Conservation (phyloP, 2,888 invertebrate species). For the Lottia scabra region DNA sequence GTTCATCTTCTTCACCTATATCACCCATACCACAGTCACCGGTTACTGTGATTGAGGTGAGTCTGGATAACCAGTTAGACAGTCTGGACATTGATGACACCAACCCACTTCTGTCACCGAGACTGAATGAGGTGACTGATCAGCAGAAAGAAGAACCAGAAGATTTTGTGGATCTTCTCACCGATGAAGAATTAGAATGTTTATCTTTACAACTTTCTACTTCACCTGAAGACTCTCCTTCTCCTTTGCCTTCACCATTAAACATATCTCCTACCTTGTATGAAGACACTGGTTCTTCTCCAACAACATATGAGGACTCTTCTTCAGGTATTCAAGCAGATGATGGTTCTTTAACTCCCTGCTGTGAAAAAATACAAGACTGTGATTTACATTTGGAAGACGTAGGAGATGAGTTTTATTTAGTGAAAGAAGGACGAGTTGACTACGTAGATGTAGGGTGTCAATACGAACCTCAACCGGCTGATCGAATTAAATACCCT, state of each 20-base stretch:
- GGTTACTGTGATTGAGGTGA: constrained; percentile 61
- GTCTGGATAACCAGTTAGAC: constrained; percentile 62
- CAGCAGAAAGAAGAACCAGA: not conserved
- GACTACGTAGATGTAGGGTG: constrained; percentile 30
- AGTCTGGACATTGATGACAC: constrained; percentile 50
- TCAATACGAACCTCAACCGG: not conserved
- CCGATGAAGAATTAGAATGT: too few species aligned
- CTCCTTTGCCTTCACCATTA: not conserved
- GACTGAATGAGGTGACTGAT: too few species aligned
- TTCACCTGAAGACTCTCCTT: constrained; percentile 6
- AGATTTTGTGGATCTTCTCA: not conserved
- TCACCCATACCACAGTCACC: constrained; percentile 54
- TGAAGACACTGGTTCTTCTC: too few species aligned
- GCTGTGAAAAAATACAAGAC: constrained; percentile 33
- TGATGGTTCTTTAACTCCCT: constrained; percentile 38
- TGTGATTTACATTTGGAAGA: constrained; percentile 25
- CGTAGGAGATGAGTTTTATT: constrained; percentile 31
- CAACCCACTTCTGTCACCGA: too few species aligned
- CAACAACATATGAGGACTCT: not conserved
- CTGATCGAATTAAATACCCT: not conserved
- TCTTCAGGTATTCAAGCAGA: constrained; percentile 31
- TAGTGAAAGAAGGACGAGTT: constrained; percentile 38
- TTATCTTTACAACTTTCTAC: not conserved
- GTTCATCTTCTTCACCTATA: constrained; percentile 36
- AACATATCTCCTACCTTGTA: not conserved